phyloP scores from a whole-genome alignment of 1,140 invertebrate genomes.

The Metaphire vulgaris region DNA sequence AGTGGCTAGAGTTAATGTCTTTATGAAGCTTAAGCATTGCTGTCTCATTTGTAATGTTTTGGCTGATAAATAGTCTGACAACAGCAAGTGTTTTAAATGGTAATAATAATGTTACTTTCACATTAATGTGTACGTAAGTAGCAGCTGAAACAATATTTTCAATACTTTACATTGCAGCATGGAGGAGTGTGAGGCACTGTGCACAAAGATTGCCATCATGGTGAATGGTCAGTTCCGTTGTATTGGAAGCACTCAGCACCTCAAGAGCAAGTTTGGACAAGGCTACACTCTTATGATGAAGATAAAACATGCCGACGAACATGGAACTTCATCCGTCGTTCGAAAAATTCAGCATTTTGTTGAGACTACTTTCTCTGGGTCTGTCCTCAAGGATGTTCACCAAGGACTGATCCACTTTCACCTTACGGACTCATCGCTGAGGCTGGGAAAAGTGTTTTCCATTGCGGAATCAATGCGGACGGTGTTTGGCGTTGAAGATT shows the following conservation, averaged over 20 bases:
- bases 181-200: conserved; percentile 57
- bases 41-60: too few relatives aligned
- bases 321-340: neutral
- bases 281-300: conserved; percentile 52
- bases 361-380: conserved; percentile 38
- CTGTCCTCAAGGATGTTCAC: conserved; percentile 62
- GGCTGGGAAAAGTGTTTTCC: neutral
- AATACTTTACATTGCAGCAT: too few relatives aligned
- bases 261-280: conserved; percentile 52
- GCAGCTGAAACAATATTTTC: too few relatives aligned
- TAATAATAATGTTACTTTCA: too few relatives aligned
- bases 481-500: conserved; percentile 62
- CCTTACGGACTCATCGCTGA: neutral
- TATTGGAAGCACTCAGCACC: conserved; percentile 53
- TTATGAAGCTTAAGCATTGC: too few relatives aligned
- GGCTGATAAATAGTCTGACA: too few relatives aligned
- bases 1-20: too few relatives aligned
- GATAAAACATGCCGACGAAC: conserved; percentile 30
- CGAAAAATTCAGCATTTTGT: conserved; percentile 37
- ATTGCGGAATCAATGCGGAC: neutral
- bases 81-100: too few relatives aligned
- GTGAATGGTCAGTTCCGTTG: conserved; percentile 56
- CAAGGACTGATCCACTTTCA: conserved; percentile 65
- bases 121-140: too few relatives aligned
- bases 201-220: conserved; percentile 55